Evolutionary conservation across 2,797 vertebrate genomes (phyloP), one percentile per base, ranked within the genome.

Genomic region (Chaunax sp.): DNA sequence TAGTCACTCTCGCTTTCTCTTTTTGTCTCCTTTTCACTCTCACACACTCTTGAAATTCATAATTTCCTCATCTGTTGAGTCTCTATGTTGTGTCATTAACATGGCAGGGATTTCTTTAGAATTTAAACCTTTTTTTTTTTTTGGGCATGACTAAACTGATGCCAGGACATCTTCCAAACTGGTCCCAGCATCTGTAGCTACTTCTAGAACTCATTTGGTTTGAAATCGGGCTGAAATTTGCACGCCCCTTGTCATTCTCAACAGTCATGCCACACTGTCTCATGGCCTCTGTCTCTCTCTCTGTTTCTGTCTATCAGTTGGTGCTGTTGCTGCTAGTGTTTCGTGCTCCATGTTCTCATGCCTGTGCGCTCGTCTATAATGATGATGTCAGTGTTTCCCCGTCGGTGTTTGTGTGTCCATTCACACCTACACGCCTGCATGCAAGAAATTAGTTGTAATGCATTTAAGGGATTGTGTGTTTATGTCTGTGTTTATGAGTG

Each of bases 381-480:
- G 23, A 63, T 62, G 35, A 57, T 51, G 20, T 78, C 61, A 7
- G 12, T 49, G 69, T 78, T 71, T 50, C 25, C 45, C 46, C 9
- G 14, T 78, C 45, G 75, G 33, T 49, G 64, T 81, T 52, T 8
- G 11, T 53, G 77, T 84, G 64, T 72, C 72, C 75, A 77, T 80
- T 76, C 35, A 69, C 44, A 45, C 53, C 64, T 55, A 53, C 61
- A 63, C 28, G 71, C 72, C 46, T 81, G 90, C 90, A 90, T 92
- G 90, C 55, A 52, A 58, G 49, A 40, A 60, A 65, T 52, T 7
- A 69, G 52, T 64, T 68, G 18, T 69, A 54, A 64, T 75, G 59
- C 35, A 23, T 67, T 62, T 43, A 14, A 63, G 49, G 45, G 49
- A 2, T 61, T 46, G 60, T 73, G 71, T 75, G 45, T 72, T 23